phyloP scores from a whole-genome alignment of 2,113 vertebrate genomes.

The Hyperopisus bebe region DNA sequence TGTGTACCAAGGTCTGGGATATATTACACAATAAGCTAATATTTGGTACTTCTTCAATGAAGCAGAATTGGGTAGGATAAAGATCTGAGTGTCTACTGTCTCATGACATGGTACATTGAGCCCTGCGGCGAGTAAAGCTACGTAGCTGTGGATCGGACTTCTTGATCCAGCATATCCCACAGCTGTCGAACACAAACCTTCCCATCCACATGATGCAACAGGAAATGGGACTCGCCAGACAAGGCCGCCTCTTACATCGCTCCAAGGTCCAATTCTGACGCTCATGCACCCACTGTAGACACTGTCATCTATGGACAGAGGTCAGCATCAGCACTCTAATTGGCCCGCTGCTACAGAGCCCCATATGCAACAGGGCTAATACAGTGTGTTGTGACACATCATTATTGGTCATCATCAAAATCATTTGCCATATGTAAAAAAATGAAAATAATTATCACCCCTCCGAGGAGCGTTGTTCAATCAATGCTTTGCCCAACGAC shows the following conservation, averaged over 20 bases:
- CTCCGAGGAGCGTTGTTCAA: not conserved
- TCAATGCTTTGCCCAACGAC: not conserved
- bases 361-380: too few species aligned
- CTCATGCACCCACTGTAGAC: too few species aligned
- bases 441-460: not conserved
- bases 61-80: not conserved
- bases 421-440: not conserved
- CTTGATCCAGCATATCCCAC: not conserved
- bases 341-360: not conserved
- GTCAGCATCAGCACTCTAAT: not conserved
- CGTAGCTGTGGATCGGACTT: not conserved
- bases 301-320: not conserved
- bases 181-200: not conserved
- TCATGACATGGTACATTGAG: not conserved
- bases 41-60: not conserved
- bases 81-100: not conserved
- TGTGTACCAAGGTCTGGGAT: not conserved
- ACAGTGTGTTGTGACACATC: not conserved
- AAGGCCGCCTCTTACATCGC: not conserved
- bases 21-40: not conserved
- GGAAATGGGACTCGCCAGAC: not conserved
- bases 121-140: not conserved
- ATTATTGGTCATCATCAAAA: not conserved
- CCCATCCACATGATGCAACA: not conserved
- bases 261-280: not conserved